Evolutionary conservation across 37 sponge, comb jelly and placozoan species (phyloP).

Genomic region (Mnemiopsis leidyi): DNA sequence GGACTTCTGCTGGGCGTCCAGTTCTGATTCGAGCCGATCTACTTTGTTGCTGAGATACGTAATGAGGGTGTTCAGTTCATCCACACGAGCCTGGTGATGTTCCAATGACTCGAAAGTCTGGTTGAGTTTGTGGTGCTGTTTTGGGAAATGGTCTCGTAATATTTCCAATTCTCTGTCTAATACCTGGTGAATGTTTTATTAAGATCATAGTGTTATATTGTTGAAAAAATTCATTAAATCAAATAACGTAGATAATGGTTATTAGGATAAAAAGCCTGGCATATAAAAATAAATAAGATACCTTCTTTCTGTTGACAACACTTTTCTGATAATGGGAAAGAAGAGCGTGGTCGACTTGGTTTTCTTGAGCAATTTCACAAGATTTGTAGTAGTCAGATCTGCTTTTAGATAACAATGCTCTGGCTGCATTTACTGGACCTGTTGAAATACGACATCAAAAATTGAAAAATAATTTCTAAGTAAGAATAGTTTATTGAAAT

Average conservation of each 20-base stretch:
- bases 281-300: too few species aligned
- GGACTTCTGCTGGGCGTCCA: background rate
- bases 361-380: background rate
- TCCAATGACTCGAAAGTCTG: background rate
- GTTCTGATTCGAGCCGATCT: background rate
- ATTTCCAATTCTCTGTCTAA: slow-evolving; percentile 31
- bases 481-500: too few species aligned
- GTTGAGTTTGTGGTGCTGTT: background rate
- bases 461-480: too few species aligned
- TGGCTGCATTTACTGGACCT: slow-evolving; percentile 4
- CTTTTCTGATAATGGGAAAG: slow-evolving; percentile 12
- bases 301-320: slow-evolving; percentile 19
- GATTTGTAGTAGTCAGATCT: background rate
- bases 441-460: too few species aligned
- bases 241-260: too few species aligned
- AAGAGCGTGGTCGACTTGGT: slow-evolving; percentile 30
- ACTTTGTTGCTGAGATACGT: slow-evolving; percentile 45
- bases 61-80: slow-evolving; percentile 33
- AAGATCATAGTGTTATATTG: background rate
- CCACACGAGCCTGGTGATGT: background rate
- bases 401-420: slow-evolving; percentile 3
- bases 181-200: background rate
- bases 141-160: slow-evolving; percentile 40
- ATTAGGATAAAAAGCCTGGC: too few species aligned
- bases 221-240: too few species aligned